phyloP scores from a whole-genome alignment of 2,888 invertebrate species.

The Dynastes hyllus region DNA sequence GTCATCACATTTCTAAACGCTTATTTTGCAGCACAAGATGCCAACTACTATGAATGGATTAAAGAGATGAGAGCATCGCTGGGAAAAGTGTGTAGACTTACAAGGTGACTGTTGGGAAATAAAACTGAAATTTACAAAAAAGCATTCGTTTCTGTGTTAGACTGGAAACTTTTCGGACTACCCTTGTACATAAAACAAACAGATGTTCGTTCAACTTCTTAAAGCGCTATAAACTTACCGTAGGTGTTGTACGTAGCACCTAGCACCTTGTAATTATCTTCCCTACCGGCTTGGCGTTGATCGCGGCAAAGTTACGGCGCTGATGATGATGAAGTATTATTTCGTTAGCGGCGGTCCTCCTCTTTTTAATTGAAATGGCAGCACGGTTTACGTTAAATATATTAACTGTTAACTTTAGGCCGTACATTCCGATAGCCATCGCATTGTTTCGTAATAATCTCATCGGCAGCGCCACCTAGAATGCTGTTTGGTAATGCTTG shows the following conservation, averaged over 20 bases:
- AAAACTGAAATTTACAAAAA: too few species aligned
- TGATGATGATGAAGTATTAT: constrained; percentile 2
- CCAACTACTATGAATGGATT: too few species aligned
- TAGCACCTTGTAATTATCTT: not conserved
- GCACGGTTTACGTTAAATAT: constrained; percentile 7
- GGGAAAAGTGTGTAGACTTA: too few species aligned
- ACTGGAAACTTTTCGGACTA: too few species aligned
- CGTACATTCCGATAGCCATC: not conserved
- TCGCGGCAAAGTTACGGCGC: not conserved
- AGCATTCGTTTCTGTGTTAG: too few species aligned
- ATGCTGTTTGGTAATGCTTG: too few species aligned
- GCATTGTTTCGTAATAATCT: not conserved
- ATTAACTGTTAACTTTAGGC: not conserved
- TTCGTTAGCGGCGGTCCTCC: constrained; percentile 4
- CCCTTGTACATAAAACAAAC: not conserved
- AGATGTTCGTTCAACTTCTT: not conserved
- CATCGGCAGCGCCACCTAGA: not conserved
- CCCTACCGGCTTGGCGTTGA: not conserved
- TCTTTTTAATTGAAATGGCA: constrained; percentile 2
- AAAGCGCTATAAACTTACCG: not conserved
- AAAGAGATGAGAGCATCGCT: too few species aligned
- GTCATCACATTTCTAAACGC: too few species aligned
- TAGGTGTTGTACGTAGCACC: not conserved
- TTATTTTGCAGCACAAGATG: too few species aligned
- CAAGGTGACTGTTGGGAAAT: too few species aligned